Conservation (phyloP, 1,140 invertebrate genomes). For the Mactra quadrangularis region DNA sequence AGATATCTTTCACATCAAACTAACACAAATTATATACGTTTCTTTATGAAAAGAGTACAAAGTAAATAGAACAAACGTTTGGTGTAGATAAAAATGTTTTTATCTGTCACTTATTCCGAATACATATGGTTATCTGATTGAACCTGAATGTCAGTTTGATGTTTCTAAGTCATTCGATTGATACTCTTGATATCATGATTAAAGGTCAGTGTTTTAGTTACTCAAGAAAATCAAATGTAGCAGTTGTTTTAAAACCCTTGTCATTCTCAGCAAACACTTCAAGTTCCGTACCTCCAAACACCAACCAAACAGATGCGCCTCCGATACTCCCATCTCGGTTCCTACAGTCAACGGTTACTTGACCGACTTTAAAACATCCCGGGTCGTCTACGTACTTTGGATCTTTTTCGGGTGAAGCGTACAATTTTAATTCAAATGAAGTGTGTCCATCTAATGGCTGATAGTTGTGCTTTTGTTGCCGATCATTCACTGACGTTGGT, state of each 20-base stretch:
- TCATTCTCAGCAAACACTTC: constrained; percentile 21
- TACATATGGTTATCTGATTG: too few species aligned
- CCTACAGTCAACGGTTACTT: constrained; percentile 16
- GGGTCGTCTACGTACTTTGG: constrained; percentile 30
- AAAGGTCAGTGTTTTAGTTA: not conserved
- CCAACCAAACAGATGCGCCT: constrained; percentile 28
- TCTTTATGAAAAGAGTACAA: too few species aligned
- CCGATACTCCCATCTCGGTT: not conserved
- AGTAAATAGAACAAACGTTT: too few species aligned
- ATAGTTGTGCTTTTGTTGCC: not conserved
- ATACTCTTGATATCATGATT: too few species aligned
- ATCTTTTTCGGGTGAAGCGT: constrained; percentile 12
- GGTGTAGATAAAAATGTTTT: too few species aligned
- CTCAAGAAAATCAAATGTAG: constrained; percentile 19
- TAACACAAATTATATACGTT: too few species aligned
- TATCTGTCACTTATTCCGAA: too few species aligned
- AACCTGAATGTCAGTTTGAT: too few species aligned
- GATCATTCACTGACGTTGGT: constrained; percentile 81
- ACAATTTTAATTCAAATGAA: constrained; percentile 24
- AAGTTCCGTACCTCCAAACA: constrained; percentile 47
- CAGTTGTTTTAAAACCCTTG: constrained; percentile 1
- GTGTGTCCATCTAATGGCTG: not conserved
- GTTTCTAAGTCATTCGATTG: too few species aligned
- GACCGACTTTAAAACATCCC: constrained; percentile 7
- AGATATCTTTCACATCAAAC: too few species aligned